Percentiles rank a stretch among this genome's conserved stretches.
Evolutionary conservation across 1,140 invertebrate genomes (phyloP).

Genomic region (Lycorma delicatula): DNA sequence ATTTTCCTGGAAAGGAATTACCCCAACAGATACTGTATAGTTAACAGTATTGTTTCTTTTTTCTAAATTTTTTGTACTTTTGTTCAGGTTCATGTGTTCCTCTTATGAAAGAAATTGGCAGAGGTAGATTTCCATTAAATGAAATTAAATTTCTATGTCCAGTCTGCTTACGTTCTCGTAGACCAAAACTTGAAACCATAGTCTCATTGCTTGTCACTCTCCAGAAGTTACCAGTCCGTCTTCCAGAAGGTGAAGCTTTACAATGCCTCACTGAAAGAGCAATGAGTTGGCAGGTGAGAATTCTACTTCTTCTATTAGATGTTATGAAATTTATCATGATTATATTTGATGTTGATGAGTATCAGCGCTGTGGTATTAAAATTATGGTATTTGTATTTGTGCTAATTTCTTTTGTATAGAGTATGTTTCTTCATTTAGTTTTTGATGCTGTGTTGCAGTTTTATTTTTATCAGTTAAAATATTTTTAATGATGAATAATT

Average conservation of each 20-base stretch:
- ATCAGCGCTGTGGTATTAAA: no score
- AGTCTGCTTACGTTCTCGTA: conserved; percentile 71
- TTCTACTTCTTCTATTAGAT: no score
- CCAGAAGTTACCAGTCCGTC: conserved; percentile 76
- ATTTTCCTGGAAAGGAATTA: no score
- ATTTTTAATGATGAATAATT: no score
- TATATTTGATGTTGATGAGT: no score
- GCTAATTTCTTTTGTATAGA: no score
- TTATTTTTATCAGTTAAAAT: no score
- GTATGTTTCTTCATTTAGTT: no score
- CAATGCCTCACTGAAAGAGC: conserved; percentile 85
- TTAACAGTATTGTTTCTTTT: background rate
- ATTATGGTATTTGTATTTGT: no score
- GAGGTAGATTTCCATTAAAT: conserved; percentile 22
- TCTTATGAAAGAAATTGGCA: conserved; percentile 32
- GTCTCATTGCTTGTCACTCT: conserved; percentile 77
- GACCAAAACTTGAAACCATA: conserved; percentile 79
- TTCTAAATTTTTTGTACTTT: background rate
- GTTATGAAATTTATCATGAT: no score
- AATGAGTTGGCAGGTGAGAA: conserved; percentile 67
- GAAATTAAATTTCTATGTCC: conserved; percentile 72
- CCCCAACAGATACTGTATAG: background rate
- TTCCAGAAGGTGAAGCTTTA: conserved; percentile 85
- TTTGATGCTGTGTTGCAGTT: no score
- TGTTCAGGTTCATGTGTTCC: conserved; percentile 44